Percentiles rank a stretch among this genome's conserved stretches.
Conservation (phyloP, 2,888 invertebrate genomes). For the Graphium colonna region DNA sequence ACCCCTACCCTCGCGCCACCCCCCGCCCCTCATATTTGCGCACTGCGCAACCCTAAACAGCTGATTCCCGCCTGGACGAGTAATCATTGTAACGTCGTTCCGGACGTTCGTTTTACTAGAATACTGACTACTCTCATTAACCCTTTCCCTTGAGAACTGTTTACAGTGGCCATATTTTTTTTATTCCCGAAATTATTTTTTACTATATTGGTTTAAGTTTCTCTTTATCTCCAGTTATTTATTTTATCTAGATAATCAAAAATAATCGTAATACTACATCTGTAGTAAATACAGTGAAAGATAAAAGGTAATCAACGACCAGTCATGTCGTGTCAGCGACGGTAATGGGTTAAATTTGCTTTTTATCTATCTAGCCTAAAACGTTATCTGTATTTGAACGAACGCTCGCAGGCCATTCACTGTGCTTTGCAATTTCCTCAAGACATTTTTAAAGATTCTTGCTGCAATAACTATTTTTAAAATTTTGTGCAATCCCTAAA, state of each 20-base stretch:
- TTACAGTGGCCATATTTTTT: too few species aligned
- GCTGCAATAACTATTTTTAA: background rate
- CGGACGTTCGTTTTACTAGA: slow-evolving; percentile 43
- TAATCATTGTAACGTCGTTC: too few species aligned
- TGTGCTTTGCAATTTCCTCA: background rate
- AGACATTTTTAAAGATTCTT: background rate
- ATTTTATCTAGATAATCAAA: background rate
- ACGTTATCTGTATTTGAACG: background rate
- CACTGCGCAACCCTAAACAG: slow-evolving; percentile 77
- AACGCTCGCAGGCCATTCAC: background rate
- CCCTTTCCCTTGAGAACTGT: slow-evolving; percentile 44
- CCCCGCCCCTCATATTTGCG: slow-evolving; percentile 67
- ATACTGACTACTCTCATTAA: slow-evolving; percentile 15
- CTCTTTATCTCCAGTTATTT: background rate
- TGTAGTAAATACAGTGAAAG: background rate
- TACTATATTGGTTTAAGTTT: too few species aligned
- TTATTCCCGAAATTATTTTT: too few species aligned
- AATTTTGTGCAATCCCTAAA: background rate
- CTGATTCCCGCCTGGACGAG: slow-evolving; percentile 78
- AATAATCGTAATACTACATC: background rate
- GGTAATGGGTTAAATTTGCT: background rate
- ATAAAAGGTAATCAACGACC: background rate
- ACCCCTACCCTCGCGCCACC: slow-evolving; percentile 30
- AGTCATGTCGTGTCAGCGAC: background rate
- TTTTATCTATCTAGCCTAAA: background rate